These are phyloP conservation scores for Oostethus manadensis DNA, from an alignment of 2,113 vertebrate species.

Conservation along the genomic window DNA sequence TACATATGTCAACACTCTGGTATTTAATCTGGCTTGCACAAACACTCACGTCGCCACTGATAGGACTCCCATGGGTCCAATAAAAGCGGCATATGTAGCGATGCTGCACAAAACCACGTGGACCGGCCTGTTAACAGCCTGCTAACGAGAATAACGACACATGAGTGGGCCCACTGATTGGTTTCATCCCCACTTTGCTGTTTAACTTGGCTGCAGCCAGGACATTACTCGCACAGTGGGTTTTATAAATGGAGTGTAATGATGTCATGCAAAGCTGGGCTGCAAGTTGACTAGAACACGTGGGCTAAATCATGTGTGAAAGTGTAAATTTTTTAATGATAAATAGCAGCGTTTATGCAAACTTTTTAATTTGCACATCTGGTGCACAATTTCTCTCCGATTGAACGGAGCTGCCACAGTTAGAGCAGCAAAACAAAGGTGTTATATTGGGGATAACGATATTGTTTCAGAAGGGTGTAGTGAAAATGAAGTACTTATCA, in stretches of 20 bases:
- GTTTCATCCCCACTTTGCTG: conserved; percentile 13
- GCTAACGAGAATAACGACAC: conserved; percentile 26
- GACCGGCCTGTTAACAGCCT: background rate
- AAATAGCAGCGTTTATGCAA: conserved; percentile 14
- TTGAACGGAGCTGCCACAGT: background rate
- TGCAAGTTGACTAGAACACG: conserved; percentile 21
- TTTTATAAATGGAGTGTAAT: conserved; percentile 18
- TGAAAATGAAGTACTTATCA: no score
- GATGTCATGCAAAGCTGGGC: conserved; percentile 21
- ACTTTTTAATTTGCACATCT: conserved; percentile 18
- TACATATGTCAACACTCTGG: conserved; percentile 41
- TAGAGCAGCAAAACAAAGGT: background rate
- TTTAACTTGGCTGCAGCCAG: conserved; percentile 5
- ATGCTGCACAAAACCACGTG: background rate
- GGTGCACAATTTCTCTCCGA: conserved; percentile 1
- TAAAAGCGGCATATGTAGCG: background rate
- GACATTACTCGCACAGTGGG: conserved; percentile 7
- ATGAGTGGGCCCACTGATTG: conserved; percentile 26
- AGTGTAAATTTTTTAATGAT: conserved; percentile 23
- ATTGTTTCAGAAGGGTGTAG: no score
- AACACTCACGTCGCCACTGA: conserved; percentile 36
- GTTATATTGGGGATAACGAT: background rate
- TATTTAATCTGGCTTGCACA: conserved; percentile 53
- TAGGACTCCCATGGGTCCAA: conserved; percentile 13
- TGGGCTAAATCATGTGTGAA: conserved; percentile 19